phyloP scores from a whole-genome alignment of 2,797 vertebrate genomes.

The Phataginus tricuspis region DNA sequence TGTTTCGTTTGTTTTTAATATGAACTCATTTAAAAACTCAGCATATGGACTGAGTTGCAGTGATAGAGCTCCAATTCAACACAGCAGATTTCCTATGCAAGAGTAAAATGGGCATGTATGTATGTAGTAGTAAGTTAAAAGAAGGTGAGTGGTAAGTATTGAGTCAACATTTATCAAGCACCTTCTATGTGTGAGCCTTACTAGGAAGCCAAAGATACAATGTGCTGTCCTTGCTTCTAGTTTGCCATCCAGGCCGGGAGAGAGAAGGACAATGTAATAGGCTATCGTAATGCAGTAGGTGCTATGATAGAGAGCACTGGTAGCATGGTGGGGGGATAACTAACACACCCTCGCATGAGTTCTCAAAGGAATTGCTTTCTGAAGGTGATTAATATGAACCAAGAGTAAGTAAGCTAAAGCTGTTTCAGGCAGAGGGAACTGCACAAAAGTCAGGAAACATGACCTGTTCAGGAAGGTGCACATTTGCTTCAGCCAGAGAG shows the following conservation, averaged over 20 bases:
- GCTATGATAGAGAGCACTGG: not conserved
- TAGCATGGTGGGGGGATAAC: not conserved
- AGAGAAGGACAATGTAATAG: not conserved
- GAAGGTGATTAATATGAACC: not conserved
- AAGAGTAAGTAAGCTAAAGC: not conserved
- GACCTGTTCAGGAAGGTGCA: not conserved
- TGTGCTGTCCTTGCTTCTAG: not conserved
- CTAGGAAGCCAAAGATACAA: not conserved
- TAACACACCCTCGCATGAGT: not conserved
- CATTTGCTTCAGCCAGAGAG: not conserved
- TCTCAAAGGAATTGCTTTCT: not conserved
- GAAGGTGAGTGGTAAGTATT: not conserved
- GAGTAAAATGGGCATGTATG: not conserved
- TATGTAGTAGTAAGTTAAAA: not conserved
- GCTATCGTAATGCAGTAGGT: not conserved
- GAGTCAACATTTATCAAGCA: not conserved
- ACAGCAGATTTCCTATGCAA: not conserved
- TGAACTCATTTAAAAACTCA: slow-evolving; percentile 1
- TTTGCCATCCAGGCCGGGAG: not conserved
- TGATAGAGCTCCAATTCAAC: not conserved
- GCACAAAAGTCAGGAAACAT: too few relatives aligned
- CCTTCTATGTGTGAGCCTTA: not conserved
- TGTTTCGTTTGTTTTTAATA: slow-evolving; percentile 59
- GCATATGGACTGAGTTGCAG: not conserved
- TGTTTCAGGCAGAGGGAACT: not conserved